Conservation (phyloP, 1,140 invertebrate species). For the Bombus cullumanus region DNA sequence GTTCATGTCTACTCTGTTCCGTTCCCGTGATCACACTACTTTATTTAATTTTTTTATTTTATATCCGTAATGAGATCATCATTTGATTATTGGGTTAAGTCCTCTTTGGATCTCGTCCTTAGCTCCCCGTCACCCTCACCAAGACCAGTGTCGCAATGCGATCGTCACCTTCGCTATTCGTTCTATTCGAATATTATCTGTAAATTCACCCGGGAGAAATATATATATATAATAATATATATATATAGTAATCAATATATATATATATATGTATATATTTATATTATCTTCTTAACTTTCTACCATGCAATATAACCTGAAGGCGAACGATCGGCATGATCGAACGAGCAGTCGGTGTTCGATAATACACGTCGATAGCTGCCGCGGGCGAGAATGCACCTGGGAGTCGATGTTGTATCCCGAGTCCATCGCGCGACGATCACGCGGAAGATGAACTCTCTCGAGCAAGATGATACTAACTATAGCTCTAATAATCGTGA, state of each 20-base stretch:
- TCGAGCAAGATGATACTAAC: background rate
- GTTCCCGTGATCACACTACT: conserved; percentile 75
- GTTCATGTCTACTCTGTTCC: conserved; percentile 42
- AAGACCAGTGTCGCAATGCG: conserved; percentile 61
- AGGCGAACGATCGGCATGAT: conserved; percentile 51
- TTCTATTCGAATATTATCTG: background rate
- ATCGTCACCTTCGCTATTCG: conserved; percentile 54
- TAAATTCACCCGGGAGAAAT: background rate
- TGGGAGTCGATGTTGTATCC: background rate
- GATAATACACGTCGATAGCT: background rate
- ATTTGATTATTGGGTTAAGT: conserved; percentile 83
- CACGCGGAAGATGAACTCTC: background rate
- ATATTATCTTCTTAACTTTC: background rate
- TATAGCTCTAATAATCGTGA: background rate
- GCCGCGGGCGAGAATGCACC: conserved; percentile 52
- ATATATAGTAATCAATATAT: too few species aligned
- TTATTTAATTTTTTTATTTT: conserved; percentile 81
- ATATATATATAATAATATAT: too few species aligned
- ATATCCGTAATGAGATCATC: conserved; percentile 83
- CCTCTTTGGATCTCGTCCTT: conserved; percentile 83
- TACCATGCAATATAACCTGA: background rate
- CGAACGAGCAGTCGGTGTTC: conserved; percentile 24
- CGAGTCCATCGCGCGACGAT: conserved; percentile 8
- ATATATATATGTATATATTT: background rate
- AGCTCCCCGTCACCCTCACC: conserved; percentile 69